Base-by-base conservation (phyloP, 2,888 invertebrate genomes). In the Drosophila percnosoma region DNA sequence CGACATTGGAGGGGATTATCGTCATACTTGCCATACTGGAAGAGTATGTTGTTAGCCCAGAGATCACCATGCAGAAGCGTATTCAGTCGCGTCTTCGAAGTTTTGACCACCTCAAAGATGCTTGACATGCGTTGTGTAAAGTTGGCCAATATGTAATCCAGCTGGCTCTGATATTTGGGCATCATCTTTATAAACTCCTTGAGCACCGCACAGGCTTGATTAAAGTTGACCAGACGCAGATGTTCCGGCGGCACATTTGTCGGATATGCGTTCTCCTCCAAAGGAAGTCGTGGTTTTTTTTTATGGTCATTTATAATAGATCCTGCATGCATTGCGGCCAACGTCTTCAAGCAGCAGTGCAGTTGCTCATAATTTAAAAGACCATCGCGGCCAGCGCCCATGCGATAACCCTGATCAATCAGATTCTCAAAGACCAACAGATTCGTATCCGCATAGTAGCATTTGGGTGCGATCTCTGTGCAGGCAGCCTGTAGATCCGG, bases 1-100 rank as follows among this genome's bases (percentile, higher is more conserved):
- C 95, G 89, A 78, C 96, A 95, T 34, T 95, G 94, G 3, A 94
- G 92, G 1, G 95, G 94, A 38, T 87, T 89, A 0, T 92, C 83
- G 15, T 91, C 92, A 60, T 81, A 75, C 73, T 84, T 90, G 3
- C 90, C 89, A 48, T 93, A 92, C 27, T 90, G 90, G 42, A 93
- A 93, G 89, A 94, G 90, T 0, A 94, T 68, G 75, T 94, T 94
- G 63, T 93, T 94, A 0, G 93, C 90, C 94, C 94, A 94, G 24
- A 94, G 81, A 83, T 94, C 94, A 5, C 92, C 94, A 70, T 94
- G 94, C 15, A 87, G 85, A 2, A 94, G 80, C 0, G 92, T 92
- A 75, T 94, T 94, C n/a, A 86, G 82, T 73, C 89, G 93, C 31
- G 88, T 91, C 6, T 71, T 61, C 0, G 94, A 94, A 0, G 93